These are phyloP conservation scores for Arnoldichthys spilopterus DNA, from an alignment of 2,797 vertebrate genomes.

Conservation along the genomic window DNA sequence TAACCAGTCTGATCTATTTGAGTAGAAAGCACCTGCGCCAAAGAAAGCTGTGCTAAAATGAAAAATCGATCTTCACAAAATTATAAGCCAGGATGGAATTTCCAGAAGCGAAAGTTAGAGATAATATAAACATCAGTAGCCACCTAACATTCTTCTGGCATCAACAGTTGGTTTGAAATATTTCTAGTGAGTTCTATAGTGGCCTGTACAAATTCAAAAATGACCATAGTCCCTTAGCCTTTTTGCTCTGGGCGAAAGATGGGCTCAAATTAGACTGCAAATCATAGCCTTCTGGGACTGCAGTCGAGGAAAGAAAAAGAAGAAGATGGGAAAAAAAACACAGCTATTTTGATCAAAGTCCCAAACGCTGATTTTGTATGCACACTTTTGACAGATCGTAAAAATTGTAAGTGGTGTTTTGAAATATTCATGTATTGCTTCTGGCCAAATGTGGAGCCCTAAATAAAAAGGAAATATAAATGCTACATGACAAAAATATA, in stretches of 20 bases:
- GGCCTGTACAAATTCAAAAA: conserved; percentile 25
- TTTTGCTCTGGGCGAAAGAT: conserved; percentile 7
- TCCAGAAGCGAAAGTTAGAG: neutral
- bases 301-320: neutral
- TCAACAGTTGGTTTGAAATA: conserved; percentile 26
- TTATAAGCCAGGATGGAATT: neutral
- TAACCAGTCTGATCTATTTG: conserved; percentile 11
- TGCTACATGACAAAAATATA: conserved; percentile 29
- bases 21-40: conserved; percentile 2
- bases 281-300: neutral
- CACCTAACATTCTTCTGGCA: neutral
- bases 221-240: neutral
- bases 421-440: conserved; percentile 21
- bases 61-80: conserved; percentile 4
- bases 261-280: neutral
- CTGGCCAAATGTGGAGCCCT: neutral
- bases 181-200: neutral
- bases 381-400: conserved; percentile 25
- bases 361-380: conserved; percentile 20
- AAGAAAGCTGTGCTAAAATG: conserved; percentile 18
- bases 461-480: conserved; percentile 27
- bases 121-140: neutral
- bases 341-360: conserved; percentile 21
- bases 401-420: conserved; percentile 14
- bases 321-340: neutral